Evolutionary conservation across 2,113 vertebrate species (phyloP).

Genomic region (Aviceda subcristata): DNA sequence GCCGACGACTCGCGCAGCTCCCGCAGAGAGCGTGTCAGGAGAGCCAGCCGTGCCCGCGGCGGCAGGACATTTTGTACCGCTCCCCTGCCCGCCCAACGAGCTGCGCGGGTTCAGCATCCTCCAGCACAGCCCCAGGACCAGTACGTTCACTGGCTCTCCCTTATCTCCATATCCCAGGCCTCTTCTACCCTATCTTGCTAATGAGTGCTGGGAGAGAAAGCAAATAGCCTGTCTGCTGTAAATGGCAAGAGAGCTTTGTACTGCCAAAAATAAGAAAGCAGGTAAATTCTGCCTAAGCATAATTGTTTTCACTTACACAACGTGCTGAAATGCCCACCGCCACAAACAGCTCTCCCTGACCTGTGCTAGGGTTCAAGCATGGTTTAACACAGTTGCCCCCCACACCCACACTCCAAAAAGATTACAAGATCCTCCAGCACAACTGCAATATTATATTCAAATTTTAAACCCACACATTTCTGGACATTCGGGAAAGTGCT

Average conservation of each 20-base stretch:
- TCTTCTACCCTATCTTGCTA: not conserved
- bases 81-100: accelerated
- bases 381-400: not conserved
- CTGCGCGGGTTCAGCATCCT: accelerated
- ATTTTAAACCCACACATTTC: not conserved
- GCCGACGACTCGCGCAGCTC: accelerated
- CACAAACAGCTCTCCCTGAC: not conserved
- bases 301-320: not conserved
- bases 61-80: not conserved
- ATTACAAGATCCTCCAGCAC: not conserved
- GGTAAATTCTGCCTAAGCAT: not conserved
- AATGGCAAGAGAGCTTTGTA: not conserved
- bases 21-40: accelerated
- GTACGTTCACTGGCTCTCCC: not conserved
- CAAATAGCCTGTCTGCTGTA: not conserved
- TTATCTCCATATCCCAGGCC: not conserved
- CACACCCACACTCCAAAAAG: not conserved
- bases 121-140: not conserved
- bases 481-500: not conserved
- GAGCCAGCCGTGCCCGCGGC: accelerated
- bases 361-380: not conserved
- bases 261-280: not conserved
- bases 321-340: accelerated
- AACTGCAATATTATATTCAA: not conserved
- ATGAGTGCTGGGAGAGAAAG: not conserved